phyloP scores from a whole-genome alignment of 2,797 vertebrate genomes.

The Protosalanx chinensis region DNA sequence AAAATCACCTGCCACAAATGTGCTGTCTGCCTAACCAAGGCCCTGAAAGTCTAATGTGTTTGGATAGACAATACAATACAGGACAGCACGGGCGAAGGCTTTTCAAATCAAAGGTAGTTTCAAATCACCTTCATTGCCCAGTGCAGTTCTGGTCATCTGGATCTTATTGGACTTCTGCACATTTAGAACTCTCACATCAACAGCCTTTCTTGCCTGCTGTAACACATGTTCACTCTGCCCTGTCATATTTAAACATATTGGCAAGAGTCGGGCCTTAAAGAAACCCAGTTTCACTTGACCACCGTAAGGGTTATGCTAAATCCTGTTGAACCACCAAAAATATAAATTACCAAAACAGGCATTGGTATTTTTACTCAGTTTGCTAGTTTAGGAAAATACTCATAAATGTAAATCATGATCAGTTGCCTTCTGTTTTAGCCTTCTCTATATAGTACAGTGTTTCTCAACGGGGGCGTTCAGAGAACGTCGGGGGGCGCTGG shows the following conservation, averaged over 20 bases:
- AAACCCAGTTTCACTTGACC: background rate
- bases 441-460: background rate
- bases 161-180: background rate
- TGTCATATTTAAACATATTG: slow-evolving; percentile 1
- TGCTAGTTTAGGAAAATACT: background rate
- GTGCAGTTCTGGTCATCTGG: background rate
- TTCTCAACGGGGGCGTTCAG: no score
- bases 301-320: background rate
- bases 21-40: no score
- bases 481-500: no score
- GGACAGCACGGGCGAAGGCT: no score
- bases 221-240: slow-evolving; percentile 3
- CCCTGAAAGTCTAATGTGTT: background rate
- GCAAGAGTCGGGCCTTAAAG: background rate
- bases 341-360: background rate
- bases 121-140: background rate
- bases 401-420: background rate
- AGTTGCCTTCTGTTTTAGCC: slow-evolving; percentile 6
- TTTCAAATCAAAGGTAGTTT: background rate
- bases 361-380: background rate
- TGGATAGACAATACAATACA: background rate
- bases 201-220: background rate
- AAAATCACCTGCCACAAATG: no score
- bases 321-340: background rate
- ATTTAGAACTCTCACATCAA: background rate